Base-by-base conservation (phyloP, 2,888 invertebrate genomes). In the Hecatera dysodea region DNA sequence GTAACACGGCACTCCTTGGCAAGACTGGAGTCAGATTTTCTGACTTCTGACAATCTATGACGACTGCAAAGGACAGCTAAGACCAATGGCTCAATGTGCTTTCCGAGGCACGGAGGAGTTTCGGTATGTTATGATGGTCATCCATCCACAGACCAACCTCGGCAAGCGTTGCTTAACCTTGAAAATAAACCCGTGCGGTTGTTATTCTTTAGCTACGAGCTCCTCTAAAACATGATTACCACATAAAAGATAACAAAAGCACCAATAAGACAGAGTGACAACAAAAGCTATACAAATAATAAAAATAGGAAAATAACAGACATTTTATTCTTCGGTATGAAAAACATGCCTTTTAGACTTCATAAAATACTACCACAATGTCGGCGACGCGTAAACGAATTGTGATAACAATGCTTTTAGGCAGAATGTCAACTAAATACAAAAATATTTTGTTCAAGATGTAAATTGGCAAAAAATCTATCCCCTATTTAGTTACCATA, bases 361-460 rank as follows among this genome's bases (percentile, higher is more conserved):
- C 46, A 60, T 69, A 75, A 80, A 78, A 73, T 60, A 67, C 73
- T 71, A 44, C 36, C 62, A 65, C 59, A 72, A 60, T 48, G 52
- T 80, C 55, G 56, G 48, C 82, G 71, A 65, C 17, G 80, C 75
- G 80, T 74, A 62, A 76, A 80, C 56, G 68, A 70, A 63, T 61
- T 56, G 59, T 60, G 72, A 72, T 72, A 78, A 66, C 72, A 83
- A 72, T 75, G 78, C 80, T 82, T 83, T 84, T 84, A 83, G 78
- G 73, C 64, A 29, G 72, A 77, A 82, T 80, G 68, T 78, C 75
- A 77, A 63, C 59, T 62, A 62, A 67, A 77, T 19, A 77, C 12
- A 66, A 70, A 62, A 77, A 75, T 27, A 60, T 61, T 64, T 61
- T 67, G 48, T 29, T 19, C 2, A 61, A 61, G 56, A 68, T 27